Base-by-base conservation (phyloP, 1,140 invertebrate genomes). In the Bombus sibiricus region DNA sequence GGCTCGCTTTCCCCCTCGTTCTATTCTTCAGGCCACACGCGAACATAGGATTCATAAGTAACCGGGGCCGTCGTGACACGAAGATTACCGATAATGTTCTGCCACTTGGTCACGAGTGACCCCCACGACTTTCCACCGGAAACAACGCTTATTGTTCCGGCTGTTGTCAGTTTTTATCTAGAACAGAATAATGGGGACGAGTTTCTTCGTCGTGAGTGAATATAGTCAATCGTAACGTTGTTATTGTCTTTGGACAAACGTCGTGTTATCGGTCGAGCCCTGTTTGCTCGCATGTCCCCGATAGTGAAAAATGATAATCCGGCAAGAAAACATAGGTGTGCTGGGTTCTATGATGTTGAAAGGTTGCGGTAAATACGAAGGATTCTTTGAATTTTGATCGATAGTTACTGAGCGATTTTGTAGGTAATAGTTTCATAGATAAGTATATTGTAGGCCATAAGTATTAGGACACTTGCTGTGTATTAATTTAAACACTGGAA, bases 181-280 rank as follows among this genome's bases (percentile, higher is more conserved):
- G 64, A 80, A 86, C 71, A 80, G 88, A 87, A 87, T 89, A 89
- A 90, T 75, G 59, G 66, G 81, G 37, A 75, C 57, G 81, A 77
- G 39, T 87, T 82, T 80, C 78, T 87, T 82, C 57, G n/a, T 47
- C 41, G 69, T n/a, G 10, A 3, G 10, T 4, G 32, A 66, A 25
- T 39, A 76, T 28, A 59, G 43, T 62, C 1, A 72, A 64, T 18
- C 68, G 73, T 57, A 43, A 74, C 34, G 59, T 71, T 72, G 66
- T 86, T 80, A 75, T 64, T 89, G 81, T 53, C 77, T 89, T 86
- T 77, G 43, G 41, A 75, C 53, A 22, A 62, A 37, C 41, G 41
- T 53, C 81, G 85, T 72, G 57, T 81, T 83, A 87, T 78, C 68
- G 75, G 25, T n/a, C 39, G 47, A 37, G 69, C 59, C 15, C 18